Evolutionary conservation across 2,888 invertebrate genomes (phyloP).

Genomic region (Andrena chrysosceles): DNA sequence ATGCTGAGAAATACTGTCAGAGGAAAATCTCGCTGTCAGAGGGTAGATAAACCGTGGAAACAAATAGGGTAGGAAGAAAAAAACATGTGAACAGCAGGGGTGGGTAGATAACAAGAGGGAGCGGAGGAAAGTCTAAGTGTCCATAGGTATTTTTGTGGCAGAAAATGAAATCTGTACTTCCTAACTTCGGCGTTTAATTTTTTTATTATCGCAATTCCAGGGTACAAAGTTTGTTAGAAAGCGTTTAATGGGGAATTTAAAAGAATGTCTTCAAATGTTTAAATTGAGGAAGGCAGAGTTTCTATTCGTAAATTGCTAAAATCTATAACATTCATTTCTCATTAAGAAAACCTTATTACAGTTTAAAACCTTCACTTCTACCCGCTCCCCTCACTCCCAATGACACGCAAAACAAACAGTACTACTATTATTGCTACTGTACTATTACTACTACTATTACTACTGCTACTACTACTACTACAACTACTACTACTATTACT

Average conservation of each 20-base stretch:
- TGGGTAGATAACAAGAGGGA: slow-evolving; percentile 14
- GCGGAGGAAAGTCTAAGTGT: slow-evolving; percentile 1
- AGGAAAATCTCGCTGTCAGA: not conserved
- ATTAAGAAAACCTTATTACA: slow-evolving; percentile 16
- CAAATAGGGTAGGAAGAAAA: not conserved
- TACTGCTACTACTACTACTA: slow-evolving; percentile 44
- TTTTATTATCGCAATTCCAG: not conserved
- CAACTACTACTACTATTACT: slow-evolving; percentile 52
- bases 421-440: slow-evolving; percentile 67
- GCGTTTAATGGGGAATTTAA: not conserved
- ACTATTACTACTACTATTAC: slow-evolving; percentile 40
- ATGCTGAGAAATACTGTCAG: slow-evolving; percentile 1
- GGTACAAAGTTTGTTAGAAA: not conserved
- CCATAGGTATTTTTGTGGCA: not conserved
- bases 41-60: not conserved
- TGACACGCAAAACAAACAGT: slow-evolving; percentile 70
- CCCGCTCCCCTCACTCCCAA: slow-evolving; percentile 73
- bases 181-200: not conserved
- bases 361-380: slow-evolving; percentile 48
- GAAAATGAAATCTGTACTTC: not conserved
- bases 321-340: slow-evolving; percentile 29
- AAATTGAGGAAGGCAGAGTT: slow-evolving; percentile 29
- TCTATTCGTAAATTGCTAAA: slow-evolving; percentile 3
- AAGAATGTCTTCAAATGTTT: slow-evolving; percentile 1
- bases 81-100: not conserved